Percentiles rank a stretch among this genome's conserved stretches.
Evolutionary conservation across 2,113 vertebrate genomes (phyloP).

Genomic region (Bubo scandiacus): DNA sequence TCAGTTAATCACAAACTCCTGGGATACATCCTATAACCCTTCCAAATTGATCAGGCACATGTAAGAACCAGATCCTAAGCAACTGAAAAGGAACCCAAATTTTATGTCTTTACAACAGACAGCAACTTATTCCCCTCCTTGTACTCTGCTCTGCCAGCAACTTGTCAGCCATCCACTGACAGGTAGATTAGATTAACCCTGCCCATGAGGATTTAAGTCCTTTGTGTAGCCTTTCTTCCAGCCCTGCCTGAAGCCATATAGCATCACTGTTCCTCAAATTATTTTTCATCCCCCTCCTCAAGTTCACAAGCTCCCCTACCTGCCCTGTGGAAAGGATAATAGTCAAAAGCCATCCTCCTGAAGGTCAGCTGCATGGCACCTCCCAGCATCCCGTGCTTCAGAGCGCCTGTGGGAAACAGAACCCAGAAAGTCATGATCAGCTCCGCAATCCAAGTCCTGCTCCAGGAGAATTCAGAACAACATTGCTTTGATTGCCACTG

Average conservation of each 20-base stretch:
- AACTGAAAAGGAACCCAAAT: background rate
- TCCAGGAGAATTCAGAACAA: background rate
- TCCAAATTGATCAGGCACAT: background rate
- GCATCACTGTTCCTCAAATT: background rate
- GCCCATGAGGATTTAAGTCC: background rate
- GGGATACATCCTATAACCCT: background rate
- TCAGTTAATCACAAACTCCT: background rate
- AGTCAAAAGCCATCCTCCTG: slow-evolving; percentile 91
- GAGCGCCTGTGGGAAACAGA: slow-evolving; percentile 68
- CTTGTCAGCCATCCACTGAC: background rate
- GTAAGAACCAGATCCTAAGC: background rate
- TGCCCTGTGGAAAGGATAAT: slow-evolving; percentile 93
- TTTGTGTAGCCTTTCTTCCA: background rate
- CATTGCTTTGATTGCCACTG: background rate
- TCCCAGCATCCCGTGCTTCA: slow-evolving; percentile 83
- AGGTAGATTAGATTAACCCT: background rate
- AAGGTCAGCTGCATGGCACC: slow-evolving; percentile 97
- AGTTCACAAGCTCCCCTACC: slow-evolving; percentile 69
- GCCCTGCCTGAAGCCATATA: background rate
- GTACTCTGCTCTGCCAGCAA: background rate
- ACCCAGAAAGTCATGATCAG: background rate
- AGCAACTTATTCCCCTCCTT: background rate
- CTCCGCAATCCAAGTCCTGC: background rate
- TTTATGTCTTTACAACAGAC: background rate
- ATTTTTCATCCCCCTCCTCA: background rate